phyloP scores from a whole-genome alignment of 2,113 vertebrate species.

The Sander lucioperca region DNA sequence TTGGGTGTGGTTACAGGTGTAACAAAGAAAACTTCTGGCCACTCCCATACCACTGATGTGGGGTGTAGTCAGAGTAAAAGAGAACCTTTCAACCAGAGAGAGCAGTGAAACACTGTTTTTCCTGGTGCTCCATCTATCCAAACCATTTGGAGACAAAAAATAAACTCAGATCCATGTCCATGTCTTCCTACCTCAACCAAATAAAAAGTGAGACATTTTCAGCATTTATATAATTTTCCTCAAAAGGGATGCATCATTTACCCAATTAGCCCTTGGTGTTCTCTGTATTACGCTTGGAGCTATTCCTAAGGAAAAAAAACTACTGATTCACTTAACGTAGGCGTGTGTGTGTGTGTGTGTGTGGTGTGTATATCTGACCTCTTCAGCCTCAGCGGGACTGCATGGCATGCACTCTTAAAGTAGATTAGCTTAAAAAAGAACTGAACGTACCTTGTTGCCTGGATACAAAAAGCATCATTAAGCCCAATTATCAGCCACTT shows the following conservation, averaged over 20 bases:
- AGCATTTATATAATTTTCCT: not conserved
- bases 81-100: no score
- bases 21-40: not conserved
- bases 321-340: conserved; percentile 47
- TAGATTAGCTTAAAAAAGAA: conserved; percentile 76
- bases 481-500: conserved; percentile 82
- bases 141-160: not conserved
- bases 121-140: no score
- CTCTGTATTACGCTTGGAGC: not conserved
- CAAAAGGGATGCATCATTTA: conserved; percentile 7
- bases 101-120: no score
- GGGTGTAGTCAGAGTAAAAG: not conserved
- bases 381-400: conserved; percentile 62
- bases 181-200: not conserved
- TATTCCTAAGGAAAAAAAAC: conserved; percentile 36
- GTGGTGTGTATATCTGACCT: conserved; percentile 56
- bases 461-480: conserved; percentile 89
- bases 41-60: not conserved
- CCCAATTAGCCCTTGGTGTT: conserved; percentile 20
- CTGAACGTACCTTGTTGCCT: conserved; percentile 79
- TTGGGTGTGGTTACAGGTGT: no score
- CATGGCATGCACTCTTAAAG: conserved; percentile 61
- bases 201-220: not conserved
- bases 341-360: conserved; percentile 32
- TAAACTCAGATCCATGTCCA: not conserved